phyloP scores from a whole-genome alignment of 2,797 vertebrate genomes.

The Coluber constrictor region DNA sequence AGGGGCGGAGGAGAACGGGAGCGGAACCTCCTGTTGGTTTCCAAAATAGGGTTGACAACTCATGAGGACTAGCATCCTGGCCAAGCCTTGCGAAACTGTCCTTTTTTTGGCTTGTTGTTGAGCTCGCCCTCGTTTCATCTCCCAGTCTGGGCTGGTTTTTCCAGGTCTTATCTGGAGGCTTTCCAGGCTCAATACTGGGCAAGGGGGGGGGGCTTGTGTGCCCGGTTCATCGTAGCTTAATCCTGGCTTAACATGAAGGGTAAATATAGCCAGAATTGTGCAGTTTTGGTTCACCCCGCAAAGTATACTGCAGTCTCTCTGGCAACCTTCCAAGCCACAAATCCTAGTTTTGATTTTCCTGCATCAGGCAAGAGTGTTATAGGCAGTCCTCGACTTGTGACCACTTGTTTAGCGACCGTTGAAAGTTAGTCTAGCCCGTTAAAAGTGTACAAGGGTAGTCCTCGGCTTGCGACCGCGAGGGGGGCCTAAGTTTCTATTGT shows the following conservation, averaged over 20 bases:
- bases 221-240: background rate
- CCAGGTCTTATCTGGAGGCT: background rate
- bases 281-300: background rate
- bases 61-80: background rate
- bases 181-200: too few species aligned
- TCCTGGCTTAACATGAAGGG: background rate
- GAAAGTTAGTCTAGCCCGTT: too few species aligned
- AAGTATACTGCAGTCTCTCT: background rate
- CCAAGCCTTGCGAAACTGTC: background rate
- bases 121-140: background rate
- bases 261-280: background rate
- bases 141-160: background rate
- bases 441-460: too few species aligned
- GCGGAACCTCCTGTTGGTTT: background rate
- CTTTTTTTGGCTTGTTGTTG: background rate
- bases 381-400: background rate
- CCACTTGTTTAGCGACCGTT: too few species aligned
- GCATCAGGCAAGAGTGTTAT: background rate
- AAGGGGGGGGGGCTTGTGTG: too few species aligned
- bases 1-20: rapidly evolving
- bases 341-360: background rate
- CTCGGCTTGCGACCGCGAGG: background rate
- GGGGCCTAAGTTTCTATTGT: background rate
- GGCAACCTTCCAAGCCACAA: background rate
- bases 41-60: background rate